Evolutionary conservation across 2,797 vertebrate species (phyloP), one percentile per base, ranked within the genome.

Genomic region (Mycteria americana): DNA sequence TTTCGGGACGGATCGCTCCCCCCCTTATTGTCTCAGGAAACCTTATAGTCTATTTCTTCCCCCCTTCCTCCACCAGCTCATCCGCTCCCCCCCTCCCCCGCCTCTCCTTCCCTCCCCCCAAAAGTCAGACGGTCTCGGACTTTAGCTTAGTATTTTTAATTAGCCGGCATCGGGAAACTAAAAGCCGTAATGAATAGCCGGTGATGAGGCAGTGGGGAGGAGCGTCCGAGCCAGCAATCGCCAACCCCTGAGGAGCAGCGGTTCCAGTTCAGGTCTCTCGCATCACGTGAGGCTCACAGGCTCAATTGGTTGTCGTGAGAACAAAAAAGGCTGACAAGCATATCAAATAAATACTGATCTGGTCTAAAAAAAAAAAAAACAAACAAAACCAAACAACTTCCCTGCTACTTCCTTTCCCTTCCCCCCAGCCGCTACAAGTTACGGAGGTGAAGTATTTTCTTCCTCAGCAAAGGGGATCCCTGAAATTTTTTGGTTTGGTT

Each of bases 151-250:
- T 97, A 96, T 97, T 98, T 98, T 98, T 98, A 98, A 98, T 98
- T 98, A 98, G 98, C 98, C 97, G 97, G 97, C 95, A 96, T 97
- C 97, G 96, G 95, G 96, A 97, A 97, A 96, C 97, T 98, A 97
- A 98, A 98, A 97, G 96, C 98, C 96, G 96, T 97, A 98, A 98
- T 98, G 98, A 98, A 98, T 98, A 97, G 98, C 97, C 97, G 98
- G 97, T 97, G 97, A 97, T 96, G 97, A 56, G 97, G 97, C 91
- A 97, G 84, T 97, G 95, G 80, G 87, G 96, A 79, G 96, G 92
- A 96, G 93, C 93, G 97, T 96, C 95, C 93, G 81, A 85, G 96
- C 88, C 88, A 95, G 96, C 91, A 96, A 96, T 96, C 95, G 94
- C 97, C 98, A 98, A 97, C 97, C 97, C 93, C 91, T 96, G 96